These are phyloP conservation scores for Chironomus tepperi DNA, from an alignment of 1,140 invertebrate species.

Conservation along the genomic window DNA sequence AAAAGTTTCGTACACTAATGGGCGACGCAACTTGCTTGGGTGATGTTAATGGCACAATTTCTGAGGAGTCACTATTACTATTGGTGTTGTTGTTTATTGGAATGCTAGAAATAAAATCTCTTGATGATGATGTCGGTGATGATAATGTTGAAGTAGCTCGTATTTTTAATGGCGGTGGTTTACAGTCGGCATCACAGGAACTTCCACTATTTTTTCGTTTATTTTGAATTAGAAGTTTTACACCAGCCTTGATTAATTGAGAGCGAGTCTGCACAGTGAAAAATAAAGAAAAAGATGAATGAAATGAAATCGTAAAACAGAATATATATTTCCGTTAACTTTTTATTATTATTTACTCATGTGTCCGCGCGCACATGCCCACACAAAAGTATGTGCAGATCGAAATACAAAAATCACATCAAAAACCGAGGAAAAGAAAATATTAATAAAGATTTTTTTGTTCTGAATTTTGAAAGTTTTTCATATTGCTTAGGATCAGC, in stretches of 20 bases:
- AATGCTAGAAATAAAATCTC: background rate
- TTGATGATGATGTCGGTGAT: background rate
- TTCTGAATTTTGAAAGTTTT: conserved; percentile 20
- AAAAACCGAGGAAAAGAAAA: too few species aligned
- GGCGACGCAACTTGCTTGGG: background rate
- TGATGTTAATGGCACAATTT: background rate
- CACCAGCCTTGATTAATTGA: conserved; percentile 80
- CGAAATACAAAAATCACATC: background rate
- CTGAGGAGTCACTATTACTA: background rate
- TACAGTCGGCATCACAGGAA: conserved; percentile 44
- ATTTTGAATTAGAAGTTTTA: conserved; percentile 83
- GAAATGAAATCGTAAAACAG: too few species aligned
- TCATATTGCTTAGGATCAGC: background rate
- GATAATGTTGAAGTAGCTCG: background rate
- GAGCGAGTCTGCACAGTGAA: conserved; percentile 59
- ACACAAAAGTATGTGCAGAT: background rate
- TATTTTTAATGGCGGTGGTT: conserved; percentile 9
- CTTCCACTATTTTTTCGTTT: conserved; percentile 65
- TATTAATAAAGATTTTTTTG: background rate
- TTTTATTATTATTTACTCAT: too few species aligned
- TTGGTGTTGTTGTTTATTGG: background rate
- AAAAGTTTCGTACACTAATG: background rate
- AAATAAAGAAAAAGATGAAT: too few species aligned
- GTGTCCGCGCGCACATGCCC: too few species aligned
- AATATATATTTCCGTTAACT: too few species aligned